Conservation (phyloP, 1,140 invertebrate species). For the Drosophila bipectinata region DNA sequence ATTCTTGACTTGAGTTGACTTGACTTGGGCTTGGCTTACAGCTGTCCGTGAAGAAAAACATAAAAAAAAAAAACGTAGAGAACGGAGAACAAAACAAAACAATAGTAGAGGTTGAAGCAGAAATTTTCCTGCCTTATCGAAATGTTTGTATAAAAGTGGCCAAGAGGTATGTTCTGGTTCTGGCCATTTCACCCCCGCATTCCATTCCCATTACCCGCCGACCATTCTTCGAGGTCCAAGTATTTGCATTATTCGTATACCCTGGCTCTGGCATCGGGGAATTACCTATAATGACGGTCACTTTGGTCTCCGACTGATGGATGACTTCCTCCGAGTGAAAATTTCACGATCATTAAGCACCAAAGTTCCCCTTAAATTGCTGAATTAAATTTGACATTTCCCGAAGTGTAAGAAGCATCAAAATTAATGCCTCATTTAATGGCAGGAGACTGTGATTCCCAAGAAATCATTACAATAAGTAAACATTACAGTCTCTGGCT, state of each 20-base stretch:
- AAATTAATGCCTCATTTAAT: slow-evolving; percentile 17
- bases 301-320: slow-evolving; percentile 31
- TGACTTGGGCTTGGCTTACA: slow-evolving; percentile 40
- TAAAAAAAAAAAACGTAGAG: slow-evolving; percentile 31
- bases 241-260: slow-evolving; percentile 47
- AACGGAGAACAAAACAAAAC: slow-evolving; percentile 16
- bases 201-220: neutral
- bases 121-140: slow-evolving; percentile 59
- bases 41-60: slow-evolving; percentile 33
- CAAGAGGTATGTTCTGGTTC: neutral
- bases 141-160: slow-evolving; percentile 15
- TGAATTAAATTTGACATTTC: slow-evolving; percentile 36
- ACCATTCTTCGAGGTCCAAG: slow-evolving; percentile 10
- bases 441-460: neutral
- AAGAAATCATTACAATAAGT: neutral
- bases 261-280: slow-evolving; percentile 35
- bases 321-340: slow-evolving; percentile 33
- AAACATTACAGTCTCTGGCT: neutral
- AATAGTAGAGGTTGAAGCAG: slow-evolving; percentile 7
- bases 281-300: slow-evolving; percentile 53
- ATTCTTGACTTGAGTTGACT: slow-evolving; percentile 44
- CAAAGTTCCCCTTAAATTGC: slow-evolving; percentile 25
- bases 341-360: slow-evolving; percentile 43
- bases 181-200: neutral
- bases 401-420: neutral